These are phyloP conservation scores for Euwallacea fornicatus DNA, from an alignment of 1,140 invertebrate genomes.

Conservation along the genomic window DNA sequence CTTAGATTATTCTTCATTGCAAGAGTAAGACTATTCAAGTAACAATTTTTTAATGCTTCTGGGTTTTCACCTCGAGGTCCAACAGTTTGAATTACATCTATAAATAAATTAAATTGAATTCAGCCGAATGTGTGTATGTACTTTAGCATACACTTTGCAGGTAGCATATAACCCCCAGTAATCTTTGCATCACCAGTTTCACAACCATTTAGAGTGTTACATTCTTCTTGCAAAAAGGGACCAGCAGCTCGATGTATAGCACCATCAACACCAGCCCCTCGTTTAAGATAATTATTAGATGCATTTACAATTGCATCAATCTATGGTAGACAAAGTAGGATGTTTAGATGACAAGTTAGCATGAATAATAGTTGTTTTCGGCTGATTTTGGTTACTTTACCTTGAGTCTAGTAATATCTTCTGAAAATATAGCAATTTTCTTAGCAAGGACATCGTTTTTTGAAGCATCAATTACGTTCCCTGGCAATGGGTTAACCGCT, in stretches of 20 bases:
- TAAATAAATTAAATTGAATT: constrained; percentile 47
- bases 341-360: background rate
- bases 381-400: constrained; percentile 43
- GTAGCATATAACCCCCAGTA: constrained; percentile 76
- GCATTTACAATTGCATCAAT: constrained; percentile 93
- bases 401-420: constrained; percentile 86
- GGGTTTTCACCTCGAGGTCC: constrained; percentile 75
- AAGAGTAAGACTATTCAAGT: constrained; percentile 66
- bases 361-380: background rate
- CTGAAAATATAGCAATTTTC: constrained; percentile 70
- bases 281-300: constrained; percentile 76
- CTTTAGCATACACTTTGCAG: constrained; percentile 68
- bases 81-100: constrained; percentile 83
- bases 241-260: constrained; percentile 83
- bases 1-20: constrained; percentile 64
- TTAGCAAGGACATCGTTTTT: constrained; percentile 58
- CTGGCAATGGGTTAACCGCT: constrained; percentile 48
- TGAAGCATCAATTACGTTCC: constrained; percentile 53
- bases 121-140: background rate
- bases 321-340: constrained; percentile 44
- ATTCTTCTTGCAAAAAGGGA: constrained; percentile 68
- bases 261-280: constrained; percentile 88
- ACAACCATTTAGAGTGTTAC: constrained; percentile 71
- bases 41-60: constrained; percentile 67
- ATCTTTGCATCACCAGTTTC: constrained; percentile 78